phyloP scores from a whole-genome alignment of 2,113 vertebrate genomes.

The Athene noctua region DNA sequence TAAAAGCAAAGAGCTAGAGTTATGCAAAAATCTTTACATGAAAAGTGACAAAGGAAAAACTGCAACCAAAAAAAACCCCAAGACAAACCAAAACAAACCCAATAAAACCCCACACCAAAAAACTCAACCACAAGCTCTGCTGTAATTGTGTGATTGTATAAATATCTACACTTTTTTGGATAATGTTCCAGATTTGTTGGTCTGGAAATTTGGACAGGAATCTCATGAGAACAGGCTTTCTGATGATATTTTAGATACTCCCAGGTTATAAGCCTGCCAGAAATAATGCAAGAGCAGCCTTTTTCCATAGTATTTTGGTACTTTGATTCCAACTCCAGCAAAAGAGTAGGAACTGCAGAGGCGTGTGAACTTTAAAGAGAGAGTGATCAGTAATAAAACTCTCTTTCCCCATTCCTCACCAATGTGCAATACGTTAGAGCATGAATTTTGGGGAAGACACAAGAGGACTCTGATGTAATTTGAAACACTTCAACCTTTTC shows the following conservation, averaged over 20 bases:
- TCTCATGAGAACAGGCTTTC: neutral
- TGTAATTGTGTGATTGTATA: neutral
- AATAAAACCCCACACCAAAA: neutral
- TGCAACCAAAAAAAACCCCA: neutral
- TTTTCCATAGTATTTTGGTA: neutral
- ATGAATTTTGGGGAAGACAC: neutral
- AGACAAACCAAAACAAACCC: neutral
- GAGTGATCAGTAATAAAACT: neutral
- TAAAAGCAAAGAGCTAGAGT: neutral
- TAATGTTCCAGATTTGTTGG: neutral
- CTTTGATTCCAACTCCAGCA: neutral
- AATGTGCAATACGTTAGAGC: neutral
- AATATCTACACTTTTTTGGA: neutral
- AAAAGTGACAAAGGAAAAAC: neutral
- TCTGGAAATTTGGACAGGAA: neutral
- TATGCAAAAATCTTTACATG: neutral
- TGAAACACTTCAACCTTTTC: neutral
- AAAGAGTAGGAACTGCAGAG: neutral
- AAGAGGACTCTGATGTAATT: neutral
- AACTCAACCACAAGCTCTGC: neutral
- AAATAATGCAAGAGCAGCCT: constrained; percentile 8
- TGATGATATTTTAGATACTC: neutral
- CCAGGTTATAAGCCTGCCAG: neutral
- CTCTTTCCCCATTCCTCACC: neutral
- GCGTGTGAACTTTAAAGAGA: neutral